Evolutionary conservation across 2,797 vertebrate genomes (phyloP).

Genomic region (Rhodeus uyekii): DNA sequence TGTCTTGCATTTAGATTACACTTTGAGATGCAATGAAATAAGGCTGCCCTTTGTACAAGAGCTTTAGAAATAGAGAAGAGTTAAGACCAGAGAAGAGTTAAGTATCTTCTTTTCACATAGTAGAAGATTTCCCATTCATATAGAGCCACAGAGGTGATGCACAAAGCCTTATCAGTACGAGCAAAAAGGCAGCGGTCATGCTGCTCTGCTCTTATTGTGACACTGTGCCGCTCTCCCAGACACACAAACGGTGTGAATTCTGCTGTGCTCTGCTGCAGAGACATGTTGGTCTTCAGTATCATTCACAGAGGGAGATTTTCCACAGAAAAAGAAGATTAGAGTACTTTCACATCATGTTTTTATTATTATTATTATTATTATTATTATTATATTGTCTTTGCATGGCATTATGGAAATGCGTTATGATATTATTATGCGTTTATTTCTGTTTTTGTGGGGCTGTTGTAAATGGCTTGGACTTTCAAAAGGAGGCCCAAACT

Average conservation of each 20-base stretch:
- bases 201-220: constrained; percentile 26
- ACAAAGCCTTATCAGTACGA: constrained; percentile 22
- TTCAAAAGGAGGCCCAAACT: no score
- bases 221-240: constrained; percentile 12
- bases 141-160: constrained; percentile 5
- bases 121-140: constrained; percentile 9
- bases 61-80: background rate
- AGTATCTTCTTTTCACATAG: constrained; percentile 10
- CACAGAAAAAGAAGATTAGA: background rate
- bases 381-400: no score
- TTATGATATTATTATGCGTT: no score
- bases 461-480: no score
- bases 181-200: constrained; percentile 13
- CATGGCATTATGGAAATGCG: no score
- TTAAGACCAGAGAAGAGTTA: constrained; percentile 11
- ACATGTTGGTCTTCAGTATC: background rate
- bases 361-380: no score
- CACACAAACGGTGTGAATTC: constrained; percentile 9
- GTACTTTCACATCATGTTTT: background rate
- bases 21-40: background rate
- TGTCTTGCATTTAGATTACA: background rate
- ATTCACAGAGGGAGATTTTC: background rate
- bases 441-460: no score
- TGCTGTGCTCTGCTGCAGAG: background rate
- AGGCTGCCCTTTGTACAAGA: background rate